Conservation (phyloP, 2,888 invertebrate genomes). For the Pristionchus arcanus region DNA sequence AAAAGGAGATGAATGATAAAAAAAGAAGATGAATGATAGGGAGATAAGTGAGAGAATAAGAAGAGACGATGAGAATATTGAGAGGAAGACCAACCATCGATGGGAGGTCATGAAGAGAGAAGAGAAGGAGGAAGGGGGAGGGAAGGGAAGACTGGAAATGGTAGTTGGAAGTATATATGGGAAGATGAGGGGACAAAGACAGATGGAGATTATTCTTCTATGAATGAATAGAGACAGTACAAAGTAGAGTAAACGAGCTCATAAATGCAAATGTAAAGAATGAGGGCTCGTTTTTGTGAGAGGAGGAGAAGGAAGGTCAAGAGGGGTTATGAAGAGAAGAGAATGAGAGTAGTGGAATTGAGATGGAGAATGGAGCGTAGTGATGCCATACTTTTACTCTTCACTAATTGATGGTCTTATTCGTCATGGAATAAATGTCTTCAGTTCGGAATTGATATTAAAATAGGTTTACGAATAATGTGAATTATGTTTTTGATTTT, state of each 20-base stretch:
- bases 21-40: constrained; percentile 32
- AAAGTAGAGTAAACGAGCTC: constrained; percentile 33
- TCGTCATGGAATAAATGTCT: too few species aligned
- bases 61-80: background rate
- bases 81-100: constrained; percentile 47
- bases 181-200: constrained; percentile 9
- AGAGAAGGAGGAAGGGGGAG: background rate
- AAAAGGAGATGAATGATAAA: constrained; percentile 32
- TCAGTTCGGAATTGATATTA: too few species aligned
- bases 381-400: constrained; percentile 5
- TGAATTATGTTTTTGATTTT: background rate
- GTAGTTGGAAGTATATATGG: constrained; percentile 20
- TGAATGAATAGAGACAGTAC: background rate
- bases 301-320: constrained; percentile 12
- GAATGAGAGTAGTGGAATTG: constrained; percentile 35
- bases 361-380: background rate
- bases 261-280: constrained; percentile 46
- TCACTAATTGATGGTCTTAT: background rate
- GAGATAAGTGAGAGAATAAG: constrained; percentile 48
- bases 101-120: constrained; percentile 3
- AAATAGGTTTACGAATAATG: too few species aligned
- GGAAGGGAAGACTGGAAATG: constrained; percentile 23
- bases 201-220: background rate
- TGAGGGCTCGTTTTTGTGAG: constrained; percentile 28
- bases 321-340: constrained; percentile 41